These are phyloP conservation scores for Actinernus sp. DNA, from an alignment of 92 coral and sea anemone species.

Conservation along the genomic window DNA sequence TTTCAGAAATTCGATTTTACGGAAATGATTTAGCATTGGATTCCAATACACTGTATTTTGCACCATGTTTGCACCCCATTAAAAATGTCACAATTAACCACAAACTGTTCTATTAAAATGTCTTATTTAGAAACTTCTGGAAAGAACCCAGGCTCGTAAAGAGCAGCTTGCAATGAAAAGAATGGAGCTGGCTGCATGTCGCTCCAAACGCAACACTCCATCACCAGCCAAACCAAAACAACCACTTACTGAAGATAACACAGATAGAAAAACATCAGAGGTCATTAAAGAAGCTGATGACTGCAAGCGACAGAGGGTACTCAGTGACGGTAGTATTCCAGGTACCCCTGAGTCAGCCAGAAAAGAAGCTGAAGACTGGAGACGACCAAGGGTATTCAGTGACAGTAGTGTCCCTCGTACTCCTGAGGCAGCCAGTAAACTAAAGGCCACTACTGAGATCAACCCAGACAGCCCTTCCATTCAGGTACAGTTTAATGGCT, in stretches of 20 bases:
- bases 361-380: constrained; percentile 19
- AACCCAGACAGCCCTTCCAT: constrained; percentile 82
- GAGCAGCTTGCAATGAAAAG: constrained; percentile 85
- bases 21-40: no score
- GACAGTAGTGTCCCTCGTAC: constrained; percentile 39
- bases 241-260: constrained; percentile 83
- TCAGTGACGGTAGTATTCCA: constrained; percentile 50
- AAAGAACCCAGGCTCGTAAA: constrained; percentile 94
- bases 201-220: constrained; percentile 83
- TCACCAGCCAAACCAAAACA: constrained; percentile 59
- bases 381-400: constrained; percentile 49
- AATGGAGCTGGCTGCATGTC: constrained; percentile 85
- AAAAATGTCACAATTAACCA: no score
- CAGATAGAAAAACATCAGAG: constrained; percentile 9
- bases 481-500: constrained; percentile 64
- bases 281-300: constrained; percentile 58
- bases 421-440: constrained; percentile 9
- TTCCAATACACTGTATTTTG: no score
- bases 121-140: constrained; percentile 94
- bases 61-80: no score
- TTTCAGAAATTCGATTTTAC: no score
- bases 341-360: not conserved
- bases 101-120: no score
- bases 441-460: constrained; percentile 21
- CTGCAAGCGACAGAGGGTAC: constrained; percentile 10